phyloP scores from a whole-genome alignment of 2,888 invertebrate genomes.

The Artemia sinica region DNA sequence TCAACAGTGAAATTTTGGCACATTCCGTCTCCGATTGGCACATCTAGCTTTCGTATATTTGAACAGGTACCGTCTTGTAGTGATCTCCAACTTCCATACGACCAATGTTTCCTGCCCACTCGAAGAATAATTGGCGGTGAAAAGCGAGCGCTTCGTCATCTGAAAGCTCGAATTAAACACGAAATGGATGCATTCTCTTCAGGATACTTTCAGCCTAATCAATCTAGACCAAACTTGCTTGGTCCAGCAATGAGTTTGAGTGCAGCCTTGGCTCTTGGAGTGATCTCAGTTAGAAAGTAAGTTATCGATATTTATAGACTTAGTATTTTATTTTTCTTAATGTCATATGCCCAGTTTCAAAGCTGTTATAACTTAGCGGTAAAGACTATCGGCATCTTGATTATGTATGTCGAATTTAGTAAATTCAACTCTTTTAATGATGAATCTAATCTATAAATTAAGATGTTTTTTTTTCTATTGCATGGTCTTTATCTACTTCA shows the following conservation, averaged over 20 bases:
- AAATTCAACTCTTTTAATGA: too few species aligned
- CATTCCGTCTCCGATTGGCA: conserved; percentile 31
- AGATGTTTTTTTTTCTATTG: too few species aligned
- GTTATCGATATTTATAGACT: conserved; percentile 20
- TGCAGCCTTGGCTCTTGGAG: conserved; percentile 51
- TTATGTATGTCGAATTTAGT: too few species aligned
- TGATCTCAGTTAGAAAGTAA: conserved; percentile 46
- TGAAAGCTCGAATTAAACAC: conserved; percentile 38
- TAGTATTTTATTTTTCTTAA: conserved; percentile 19
- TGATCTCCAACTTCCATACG: conserved; percentile 29
- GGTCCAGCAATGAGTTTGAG: conserved; percentile 50
- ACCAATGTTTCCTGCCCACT: conserved; percentile 23
- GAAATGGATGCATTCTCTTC: conserved; percentile 34
- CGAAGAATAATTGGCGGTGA: conserved; percentile 42
- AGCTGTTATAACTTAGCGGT: conserved; percentile 16
- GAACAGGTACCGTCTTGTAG: conserved; percentile 15
- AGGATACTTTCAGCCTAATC: conserved; percentile 49
- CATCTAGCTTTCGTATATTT: conserved; percentile 17
- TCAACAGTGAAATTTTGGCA: conserved; percentile 35
- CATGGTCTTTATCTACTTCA: too few species aligned
- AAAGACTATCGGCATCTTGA: neutral
- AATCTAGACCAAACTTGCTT: conserved; percentile 46
- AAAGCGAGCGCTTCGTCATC: conserved; percentile 40
- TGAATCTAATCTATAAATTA: too few species aligned
- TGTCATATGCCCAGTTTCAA: neutral